Percentiles rank a stretch among this genome's conserved stretches.
These are phyloP conservation scores for Chaenogobius annularis DNA, from an alignment of 2,113 vertebrate genomes.

Conservation along the genomic window DNA sequence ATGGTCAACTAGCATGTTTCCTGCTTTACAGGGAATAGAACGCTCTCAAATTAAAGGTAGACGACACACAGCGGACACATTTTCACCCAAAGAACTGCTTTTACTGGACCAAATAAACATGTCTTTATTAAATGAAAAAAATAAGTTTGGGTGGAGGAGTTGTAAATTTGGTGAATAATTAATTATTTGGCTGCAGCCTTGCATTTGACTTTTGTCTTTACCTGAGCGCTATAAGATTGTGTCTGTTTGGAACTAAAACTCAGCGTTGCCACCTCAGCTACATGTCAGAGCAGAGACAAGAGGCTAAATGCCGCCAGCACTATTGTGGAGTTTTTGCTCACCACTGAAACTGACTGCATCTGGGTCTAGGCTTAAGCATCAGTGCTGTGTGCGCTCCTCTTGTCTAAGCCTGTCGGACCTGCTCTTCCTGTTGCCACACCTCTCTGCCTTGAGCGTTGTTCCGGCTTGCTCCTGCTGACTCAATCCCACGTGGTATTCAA, in stretches of 20 bases:
- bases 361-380: too few relatives aligned
- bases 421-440: constrained; percentile 48
- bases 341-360: not conserved
- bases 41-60: too few relatives aligned
- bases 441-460: not conserved
- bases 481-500: not conserved
- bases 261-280: not conserved
- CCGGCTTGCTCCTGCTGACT: not conserved
- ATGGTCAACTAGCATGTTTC: too few relatives aligned
- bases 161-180: too few relatives aligned
- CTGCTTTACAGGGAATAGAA: too few relatives aligned
- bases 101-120: too few relatives aligned
- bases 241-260: not conserved
- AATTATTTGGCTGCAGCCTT: too few relatives aligned
- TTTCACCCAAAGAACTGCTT: too few relatives aligned
- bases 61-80: too few relatives aligned
- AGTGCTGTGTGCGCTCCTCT: constrained; percentile 4
- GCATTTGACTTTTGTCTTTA: not conserved
- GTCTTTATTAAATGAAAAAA: too few relatives aligned
- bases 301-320: not conserved
- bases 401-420: constrained; percentile 57
- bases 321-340: not conserved
- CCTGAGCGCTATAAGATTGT: not conserved
- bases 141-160: too few relatives aligned
- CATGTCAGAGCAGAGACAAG: not conserved